A percentile compares a stretch with the other conserved stretches of the same genome.
phyloP scores from a whole-genome alignment of 2,113 vertebrate genomes.

The Mionectes macconnelli region DNA sequence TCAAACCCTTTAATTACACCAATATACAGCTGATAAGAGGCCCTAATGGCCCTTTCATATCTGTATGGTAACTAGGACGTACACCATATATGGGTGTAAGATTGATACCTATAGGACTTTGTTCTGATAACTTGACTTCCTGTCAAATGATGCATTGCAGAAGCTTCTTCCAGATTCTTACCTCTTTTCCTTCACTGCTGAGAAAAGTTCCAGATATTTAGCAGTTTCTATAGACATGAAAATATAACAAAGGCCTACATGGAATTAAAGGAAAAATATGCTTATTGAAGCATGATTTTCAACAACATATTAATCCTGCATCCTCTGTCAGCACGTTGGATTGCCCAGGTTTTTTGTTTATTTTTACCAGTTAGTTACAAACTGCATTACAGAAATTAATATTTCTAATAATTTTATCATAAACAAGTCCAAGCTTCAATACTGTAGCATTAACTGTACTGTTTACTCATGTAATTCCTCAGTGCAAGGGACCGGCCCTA shows the following conservation, averaged over 20 bases:
- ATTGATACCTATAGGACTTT: conserved; percentile 83
- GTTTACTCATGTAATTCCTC: not conserved
- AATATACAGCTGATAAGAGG: conserved; percentile 88
- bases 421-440: not conserved
- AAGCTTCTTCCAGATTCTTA: conserved; percentile 62
- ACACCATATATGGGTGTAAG: conserved; percentile 77
- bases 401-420: not conserved
- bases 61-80: conserved; percentile 78
- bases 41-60: conserved; percentile 93
- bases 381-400: not conserved
- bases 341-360: not conserved
- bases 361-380: not conserved
- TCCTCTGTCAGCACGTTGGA: not conserved
- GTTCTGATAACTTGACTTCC: conserved; percentile 88
- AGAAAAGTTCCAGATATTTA: conserved; percentile 1
- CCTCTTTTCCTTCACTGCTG: conserved; percentile 31
- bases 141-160: conserved; percentile 91
- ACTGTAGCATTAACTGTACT: not conserved
- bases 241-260: not conserved
- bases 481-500: too few relatives aligned
- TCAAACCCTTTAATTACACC: conserved; percentile 89
- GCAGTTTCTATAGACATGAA: not conserved
- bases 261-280: not conserved
- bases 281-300: not conserved
- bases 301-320: not conserved